phyloP scores from a whole-genome alignment of 1,140 invertebrate species.

The Megalonaias nervosa region DNA sequence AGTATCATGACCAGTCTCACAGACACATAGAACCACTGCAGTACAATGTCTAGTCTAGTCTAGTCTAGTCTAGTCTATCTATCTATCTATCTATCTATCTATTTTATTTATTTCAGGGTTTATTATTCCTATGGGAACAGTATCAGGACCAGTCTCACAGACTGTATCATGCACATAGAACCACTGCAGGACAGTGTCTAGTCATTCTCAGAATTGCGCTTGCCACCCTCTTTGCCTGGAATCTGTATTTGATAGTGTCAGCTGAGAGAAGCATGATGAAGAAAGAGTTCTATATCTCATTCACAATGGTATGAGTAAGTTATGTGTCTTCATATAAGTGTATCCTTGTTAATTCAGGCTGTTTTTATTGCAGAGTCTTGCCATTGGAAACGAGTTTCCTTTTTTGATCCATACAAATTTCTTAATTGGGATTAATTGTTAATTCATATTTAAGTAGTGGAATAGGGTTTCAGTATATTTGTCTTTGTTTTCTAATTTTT shows the following conservation, averaged over 20 bases:
- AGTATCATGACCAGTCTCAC: constrained; percentile 59
- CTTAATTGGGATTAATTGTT: too few species aligned
- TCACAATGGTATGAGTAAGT: constrained; percentile 60
- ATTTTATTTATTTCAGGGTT: constrained; percentile 44
- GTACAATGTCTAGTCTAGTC: constrained; percentile 53
- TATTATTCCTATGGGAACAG: constrained; percentile 67
- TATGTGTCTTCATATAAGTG: too few species aligned
- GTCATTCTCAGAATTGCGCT: constrained; percentile 60
- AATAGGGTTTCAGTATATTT: too few species aligned
- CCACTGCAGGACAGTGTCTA: constrained; percentile 57
- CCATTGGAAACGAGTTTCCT: too few species aligned
- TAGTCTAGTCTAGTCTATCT: too few species aligned
- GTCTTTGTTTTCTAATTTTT: too few species aligned
- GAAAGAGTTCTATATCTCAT: constrained; percentile 64
- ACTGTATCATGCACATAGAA: constrained; percentile 63
- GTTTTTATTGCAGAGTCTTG: too few species aligned
- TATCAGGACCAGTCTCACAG: constrained; percentile 58
- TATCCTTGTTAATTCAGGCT: too few species aligned
- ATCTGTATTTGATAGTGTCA: constrained; percentile 54
- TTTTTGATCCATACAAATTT: too few species aligned
- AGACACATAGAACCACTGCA: constrained; percentile 59
- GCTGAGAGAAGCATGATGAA: constrained; percentile 62
- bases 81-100: neutral
- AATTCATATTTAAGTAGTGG: too few species aligned
- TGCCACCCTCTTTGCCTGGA: constrained; percentile 64